Base-by-base conservation (phyloP, 2,113 vertebrate species). In the Kryptolebias marmoratus region DNA sequence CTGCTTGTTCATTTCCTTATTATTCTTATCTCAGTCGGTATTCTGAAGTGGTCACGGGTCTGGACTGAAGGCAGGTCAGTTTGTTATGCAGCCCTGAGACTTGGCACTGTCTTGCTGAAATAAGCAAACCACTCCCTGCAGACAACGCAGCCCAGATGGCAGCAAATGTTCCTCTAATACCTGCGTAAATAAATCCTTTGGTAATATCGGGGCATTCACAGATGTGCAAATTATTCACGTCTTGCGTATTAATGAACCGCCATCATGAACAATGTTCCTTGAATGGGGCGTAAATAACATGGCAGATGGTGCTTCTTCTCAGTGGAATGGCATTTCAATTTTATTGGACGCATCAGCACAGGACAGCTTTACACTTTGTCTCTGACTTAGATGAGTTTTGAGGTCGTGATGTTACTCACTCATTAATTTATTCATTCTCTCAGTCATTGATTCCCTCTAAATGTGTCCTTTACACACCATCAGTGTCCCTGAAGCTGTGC, bases 81-180 rank as follows among this genome's bases (percentile, higher is more conserved):
- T 48, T 63, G 31, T 8, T 4, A 11, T 11, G 27, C 27, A 30
- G 60, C 12, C 22, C 7, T 50, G 62, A 32, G 9, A 32, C 18
- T 13, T 64, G 48, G 27, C 31, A 64, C 18, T 65, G 16, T 52
- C 9, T 50, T 50, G 14, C 60, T 30, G 60, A 47, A 62, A 48
- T 42, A 42, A 44, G 6, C 57, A 59, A 59, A 2, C 11, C 36
- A 11, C 44, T 31, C 28, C 15, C 5, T 45, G 22, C 15, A 31
- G 15, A 63, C n/a, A 48, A 18, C 18, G 13, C 4, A 3, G 13
- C 10, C 16, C 14, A 0, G 11, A 30, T 27, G 18, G 22, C 53
- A 55, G 27, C 53, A 14, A 22, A 22, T 11, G 32, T 59, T 22
- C 6, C 58, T 60, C 39, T 13, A 60, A 60, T 12, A 44, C 11